Percentiles rank a stretch among this genome's conserved stretches.
Evolutionary conservation across 2,888 invertebrate species (phyloP).

Genomic region (Alloplasta piceator): DNA sequence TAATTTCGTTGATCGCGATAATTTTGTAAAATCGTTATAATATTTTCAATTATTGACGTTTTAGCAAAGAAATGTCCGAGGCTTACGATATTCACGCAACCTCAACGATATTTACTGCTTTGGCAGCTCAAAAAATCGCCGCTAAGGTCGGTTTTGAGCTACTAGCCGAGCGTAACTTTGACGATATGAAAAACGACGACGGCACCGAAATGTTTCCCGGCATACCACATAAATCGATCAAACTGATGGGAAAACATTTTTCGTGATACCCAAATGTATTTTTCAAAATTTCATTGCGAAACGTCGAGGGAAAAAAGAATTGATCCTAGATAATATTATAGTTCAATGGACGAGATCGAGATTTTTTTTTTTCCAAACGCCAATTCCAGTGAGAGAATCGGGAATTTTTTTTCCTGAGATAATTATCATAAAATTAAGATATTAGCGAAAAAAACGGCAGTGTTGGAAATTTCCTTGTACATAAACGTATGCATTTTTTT

Average conservation of each 20-base stretch:
- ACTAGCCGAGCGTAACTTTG: conserved; percentile 61
- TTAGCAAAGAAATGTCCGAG: conserved; percentile 71
- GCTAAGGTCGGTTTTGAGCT: conserved; percentile 71
- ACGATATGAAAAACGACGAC: conserved; percentile 64
- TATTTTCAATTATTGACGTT: conserved; percentile 43
- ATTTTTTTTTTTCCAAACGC: too few species aligned
- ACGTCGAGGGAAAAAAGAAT: too few species aligned
- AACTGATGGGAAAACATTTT: conserved; percentile 70
- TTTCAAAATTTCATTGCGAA: too few species aligned
- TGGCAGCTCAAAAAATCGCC: conserved; percentile 73
- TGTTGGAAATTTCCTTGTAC: too few species aligned
- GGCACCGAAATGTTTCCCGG: conserved; percentile 69
- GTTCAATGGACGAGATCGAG: too few species aligned
- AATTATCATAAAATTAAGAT: too few species aligned
- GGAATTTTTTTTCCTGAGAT: too few species aligned
- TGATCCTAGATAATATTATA: too few species aligned
- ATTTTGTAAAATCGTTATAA: background rate
- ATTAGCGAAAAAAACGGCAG: too few species aligned
- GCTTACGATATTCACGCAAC: conserved; percentile 72
- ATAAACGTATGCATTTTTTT: too few species aligned
- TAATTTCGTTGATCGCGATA: background rate
- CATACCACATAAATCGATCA: conserved; percentile 67
- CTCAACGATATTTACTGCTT: conserved; percentile 72
- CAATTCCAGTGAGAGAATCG: too few species aligned
- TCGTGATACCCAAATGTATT: background rate